phyloP scores from a whole-genome alignment of 2,113 vertebrate genomes.

The Salvator merianae region DNA sequence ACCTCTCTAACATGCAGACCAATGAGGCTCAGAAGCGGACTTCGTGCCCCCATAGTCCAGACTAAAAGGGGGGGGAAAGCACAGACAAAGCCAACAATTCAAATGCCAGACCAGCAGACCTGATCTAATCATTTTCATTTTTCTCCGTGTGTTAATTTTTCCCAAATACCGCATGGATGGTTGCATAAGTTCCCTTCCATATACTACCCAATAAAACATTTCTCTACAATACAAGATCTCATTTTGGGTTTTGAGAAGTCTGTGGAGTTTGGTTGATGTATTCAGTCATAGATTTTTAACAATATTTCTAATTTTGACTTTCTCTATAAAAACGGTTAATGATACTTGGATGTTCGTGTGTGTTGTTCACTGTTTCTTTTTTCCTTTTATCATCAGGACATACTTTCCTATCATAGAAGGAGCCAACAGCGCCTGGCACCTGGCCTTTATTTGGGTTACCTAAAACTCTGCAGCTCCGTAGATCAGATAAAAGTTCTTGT shows the following conservation, averaged over 20 bases:
- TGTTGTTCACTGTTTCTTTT: neutral
- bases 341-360: too few species aligned
- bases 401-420: conserved; percentile 88
- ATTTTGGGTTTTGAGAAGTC: neutral
- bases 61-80: too few species aligned
- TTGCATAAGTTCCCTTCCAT: neutral
- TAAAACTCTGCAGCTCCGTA: conserved; percentile 97
- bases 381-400: conserved; percentile 79
- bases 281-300: too few species aligned
- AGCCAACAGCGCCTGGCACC: conserved; percentile 87
- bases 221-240: neutral
- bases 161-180: neutral
- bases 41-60: too few species aligned
- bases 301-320: neutral
- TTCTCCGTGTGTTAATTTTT: neutral
- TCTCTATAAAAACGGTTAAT: conserved; percentile 21
- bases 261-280: neutral
- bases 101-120: too few species aligned
- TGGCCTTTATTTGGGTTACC: conserved; percentile 91
- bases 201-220: neutral
- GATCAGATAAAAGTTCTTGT: conserved; percentile 97
- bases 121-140: neutral
- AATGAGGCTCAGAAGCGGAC: too few species aligned
- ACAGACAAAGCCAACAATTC: too few species aligned
- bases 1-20: too few species aligned